A percentile compares a stretch with the other conserved stretches of the same genome.
Evolutionary conservation across 2,113 vertebrate species (phyloP).

Genomic region (Cyanoliseus patagonus): DNA sequence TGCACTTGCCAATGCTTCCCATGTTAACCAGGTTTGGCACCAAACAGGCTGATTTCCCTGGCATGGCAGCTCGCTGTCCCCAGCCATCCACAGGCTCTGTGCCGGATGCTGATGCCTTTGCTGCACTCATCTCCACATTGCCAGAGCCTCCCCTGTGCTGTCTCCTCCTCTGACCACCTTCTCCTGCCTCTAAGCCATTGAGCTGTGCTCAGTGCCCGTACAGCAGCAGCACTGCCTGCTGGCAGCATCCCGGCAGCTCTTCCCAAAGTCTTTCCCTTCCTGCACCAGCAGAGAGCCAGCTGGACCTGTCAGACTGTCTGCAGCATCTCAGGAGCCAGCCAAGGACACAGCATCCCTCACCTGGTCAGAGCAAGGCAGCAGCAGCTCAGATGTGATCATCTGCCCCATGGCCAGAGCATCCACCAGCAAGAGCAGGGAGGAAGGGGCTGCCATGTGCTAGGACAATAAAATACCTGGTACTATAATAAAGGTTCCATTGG

Average conservation of each 20-base stretch:
- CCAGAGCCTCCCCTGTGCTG: rapidly evolving
- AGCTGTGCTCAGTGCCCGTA: rapidly evolving
- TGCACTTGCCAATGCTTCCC: background rate
- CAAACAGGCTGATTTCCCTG: background rate
- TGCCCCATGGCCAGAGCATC: background rate
- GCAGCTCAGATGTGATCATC: background rate
- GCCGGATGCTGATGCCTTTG: background rate
- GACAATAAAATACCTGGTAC: background rate
- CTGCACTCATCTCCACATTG: background rate
- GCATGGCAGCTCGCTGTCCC: background rate
- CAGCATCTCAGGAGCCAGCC: background rate
- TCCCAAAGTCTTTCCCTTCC: background rate
- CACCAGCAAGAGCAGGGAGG: background rate
- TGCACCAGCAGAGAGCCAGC: background rate
- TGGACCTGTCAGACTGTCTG: background rate
- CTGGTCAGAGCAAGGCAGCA: background rate
- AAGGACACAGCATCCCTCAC: background rate
- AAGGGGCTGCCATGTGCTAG: background rate
- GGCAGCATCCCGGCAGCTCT: background rate
- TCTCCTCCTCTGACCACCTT: background rate
- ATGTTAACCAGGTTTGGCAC: background rate
- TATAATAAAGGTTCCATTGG: background rate
- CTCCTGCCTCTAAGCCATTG: background rate
- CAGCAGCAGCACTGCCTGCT: background rate
- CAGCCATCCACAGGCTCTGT: background rate